Evolutionary conservation across 1,140 invertebrate genomes (phyloP).

Genomic region (Drosophila teissieri): DNA sequence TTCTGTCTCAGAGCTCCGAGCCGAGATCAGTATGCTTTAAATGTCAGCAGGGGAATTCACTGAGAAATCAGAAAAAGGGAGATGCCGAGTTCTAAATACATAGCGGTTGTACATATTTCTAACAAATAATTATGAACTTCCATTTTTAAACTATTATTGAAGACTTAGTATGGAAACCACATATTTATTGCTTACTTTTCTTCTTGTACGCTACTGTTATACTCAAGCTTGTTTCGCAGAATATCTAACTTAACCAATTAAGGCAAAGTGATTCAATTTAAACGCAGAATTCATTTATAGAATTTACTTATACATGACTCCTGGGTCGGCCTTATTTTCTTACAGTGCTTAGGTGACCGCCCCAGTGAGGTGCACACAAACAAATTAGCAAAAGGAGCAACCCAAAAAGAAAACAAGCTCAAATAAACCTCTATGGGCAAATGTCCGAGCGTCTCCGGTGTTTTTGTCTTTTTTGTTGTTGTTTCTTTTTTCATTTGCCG

Average conservation of each 20-base stretch:
- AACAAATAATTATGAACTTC: no score
- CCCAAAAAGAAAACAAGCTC: conserved; percentile 61
- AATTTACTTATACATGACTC: no score
- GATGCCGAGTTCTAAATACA: no score
- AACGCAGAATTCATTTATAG: no score
- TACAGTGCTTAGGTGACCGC: conserved; percentile 8
- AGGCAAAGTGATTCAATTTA: no score
- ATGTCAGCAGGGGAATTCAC: background rate
- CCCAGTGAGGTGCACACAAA: conserved; percentile 62
- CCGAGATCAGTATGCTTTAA: background rate
- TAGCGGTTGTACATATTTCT: no score
- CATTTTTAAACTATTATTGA: no score
- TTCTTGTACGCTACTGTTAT: no score
- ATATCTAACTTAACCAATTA: no score
- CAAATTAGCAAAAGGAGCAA: conserved; percentile 79
- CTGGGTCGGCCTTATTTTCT: background rate
- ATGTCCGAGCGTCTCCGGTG: conserved; percentile 50
- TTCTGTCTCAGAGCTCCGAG: background rate
- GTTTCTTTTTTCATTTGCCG: background rate
- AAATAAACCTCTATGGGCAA: conserved; percentile 64
- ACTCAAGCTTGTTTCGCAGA: no score
- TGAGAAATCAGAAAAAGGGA: background rate
- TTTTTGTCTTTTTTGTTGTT: conserved; percentile 8
- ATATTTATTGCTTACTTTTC: no score
- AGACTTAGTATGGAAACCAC: no score